Evolutionary conservation across 2,888 invertebrate genomes (phyloP).

Genomic region (Drosophila neonasuta): DNA sequence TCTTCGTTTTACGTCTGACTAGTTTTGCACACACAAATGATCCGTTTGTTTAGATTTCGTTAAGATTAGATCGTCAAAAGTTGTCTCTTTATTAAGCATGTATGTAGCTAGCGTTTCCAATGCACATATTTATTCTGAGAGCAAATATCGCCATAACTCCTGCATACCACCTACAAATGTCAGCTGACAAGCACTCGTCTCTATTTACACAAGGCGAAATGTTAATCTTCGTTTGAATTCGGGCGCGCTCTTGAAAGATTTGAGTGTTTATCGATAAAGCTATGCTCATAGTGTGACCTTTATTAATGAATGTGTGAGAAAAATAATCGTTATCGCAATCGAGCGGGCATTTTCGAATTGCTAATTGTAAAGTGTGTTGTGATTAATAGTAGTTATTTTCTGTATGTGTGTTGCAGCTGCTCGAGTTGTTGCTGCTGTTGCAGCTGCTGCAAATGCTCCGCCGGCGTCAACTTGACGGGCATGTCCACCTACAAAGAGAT

Average conservation of each 20-base stretch:
- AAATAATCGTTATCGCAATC: constrained; percentile 4
- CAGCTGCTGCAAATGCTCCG: constrained; percentile 40
- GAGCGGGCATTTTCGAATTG: not conserved
- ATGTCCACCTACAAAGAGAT: constrained; percentile 19
- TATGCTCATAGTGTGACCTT: not conserved
- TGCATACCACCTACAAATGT: constrained; percentile 17
- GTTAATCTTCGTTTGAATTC: constrained; percentile 22
- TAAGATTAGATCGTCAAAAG: constrained; percentile 66
- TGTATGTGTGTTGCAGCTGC: constrained; percentile 16
- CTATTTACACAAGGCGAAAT: constrained; percentile 26
- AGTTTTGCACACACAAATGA: constrained; percentile 25
- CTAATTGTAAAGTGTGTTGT: not conserved
- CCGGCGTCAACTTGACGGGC: constrained; percentile 24
- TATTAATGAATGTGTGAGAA: not conserved
- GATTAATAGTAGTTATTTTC: constrained; percentile 1
- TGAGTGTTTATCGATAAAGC: constrained; percentile 11
- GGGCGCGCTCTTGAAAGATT: constrained; percentile 26
- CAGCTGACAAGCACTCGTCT: constrained; percentile 18
- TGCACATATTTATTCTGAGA: constrained; percentile 42
- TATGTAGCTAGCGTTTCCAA: constrained; percentile 15
- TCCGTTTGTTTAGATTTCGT: constrained; percentile 46
- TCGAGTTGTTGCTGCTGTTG: constrained; percentile 24
- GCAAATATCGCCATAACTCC: constrained; percentile 37
- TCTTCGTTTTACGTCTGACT: constrained; percentile 41
- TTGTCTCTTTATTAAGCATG: constrained; percentile 13